Evolutionary conservation across 2,113 vertebrate species (phyloP), one percentile per base, ranked within the genome.

Genomic region (Bagarius yarrelli): DNA sequence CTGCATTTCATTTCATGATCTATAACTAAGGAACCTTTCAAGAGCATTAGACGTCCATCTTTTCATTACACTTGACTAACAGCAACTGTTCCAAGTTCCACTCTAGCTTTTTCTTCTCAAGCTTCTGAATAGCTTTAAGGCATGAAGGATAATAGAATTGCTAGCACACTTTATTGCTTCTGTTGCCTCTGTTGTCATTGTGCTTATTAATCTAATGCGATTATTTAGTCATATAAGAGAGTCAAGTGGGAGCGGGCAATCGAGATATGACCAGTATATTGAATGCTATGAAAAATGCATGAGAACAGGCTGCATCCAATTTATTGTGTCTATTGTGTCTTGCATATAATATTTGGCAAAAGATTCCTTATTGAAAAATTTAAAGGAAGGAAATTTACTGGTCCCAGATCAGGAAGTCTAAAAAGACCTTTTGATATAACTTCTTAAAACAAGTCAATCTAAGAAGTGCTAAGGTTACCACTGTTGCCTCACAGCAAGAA

Each of bases 221-320:
- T 79, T 55, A 79, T 69, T 79, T 79, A 40, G 44, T 52, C 25
- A 69, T 16, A 23, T 47, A 40, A 15, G 50, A 18, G 12, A 40
- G 14, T 36, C 52, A 67, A 67, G 52, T 56, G 63, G 55, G 27
- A 53, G 61, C 34, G 55, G 52, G 47, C 16, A 55, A 67, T 25
- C 40, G 63, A 79, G 32, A 56, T 56, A 56, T 56, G 15, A 32
- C 13, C 27, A 53, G 40, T 56, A 57, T 57, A 57, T 64, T 30
- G 52, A 67, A 30, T 5, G 32, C 13, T 69, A 69, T 79, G 36
- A 56, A 69, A 64, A 73, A 64, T 70, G 30, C 11, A 60, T 36
- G 23, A 77, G 64, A 66, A 71, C 64, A 61, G 32, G 40, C 16
- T 59, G 21, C 64, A 23, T 77, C 32, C 64, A 82, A 82, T 77